A percentile compares a stretch with the other conserved stretches of the same genome.
These are phyloP conservation scores for Araneus ventricosus DNA, from an alignment of 1,140 invertebrate genomes.

Conservation along the genomic window DNA sequence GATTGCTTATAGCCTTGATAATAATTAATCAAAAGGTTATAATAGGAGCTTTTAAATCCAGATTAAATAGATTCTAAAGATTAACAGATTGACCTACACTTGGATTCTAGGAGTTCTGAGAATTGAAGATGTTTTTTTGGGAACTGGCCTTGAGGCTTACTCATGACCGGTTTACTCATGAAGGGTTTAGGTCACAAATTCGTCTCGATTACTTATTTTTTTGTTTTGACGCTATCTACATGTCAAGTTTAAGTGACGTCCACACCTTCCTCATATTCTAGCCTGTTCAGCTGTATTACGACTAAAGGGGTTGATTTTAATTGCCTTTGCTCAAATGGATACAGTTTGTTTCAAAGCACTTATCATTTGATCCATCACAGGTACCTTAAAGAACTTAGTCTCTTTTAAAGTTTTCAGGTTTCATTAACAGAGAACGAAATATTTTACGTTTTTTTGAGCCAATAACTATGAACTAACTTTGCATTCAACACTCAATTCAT, in stretches of 20 bases:
- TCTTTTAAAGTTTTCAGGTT: too few species aligned
- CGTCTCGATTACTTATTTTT: not conserved
- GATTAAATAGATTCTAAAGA: not conserved
- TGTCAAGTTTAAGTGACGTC: not conserved
- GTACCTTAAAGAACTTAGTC: too few species aligned
- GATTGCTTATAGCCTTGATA: too few species aligned
- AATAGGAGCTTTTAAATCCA: not conserved
- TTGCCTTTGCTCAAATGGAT: not conserved
- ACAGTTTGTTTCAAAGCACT: not conserved
- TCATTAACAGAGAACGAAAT: too few species aligned
- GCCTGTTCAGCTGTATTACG: not conserved
- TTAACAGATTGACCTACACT: conserved; percentile 4
- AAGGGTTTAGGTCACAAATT: conserved; percentile 19
- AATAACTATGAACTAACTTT: too few species aligned
- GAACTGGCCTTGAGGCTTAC: not conserved
- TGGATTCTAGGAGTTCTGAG: not conserved
- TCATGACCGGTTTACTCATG: conserved; percentile 6
- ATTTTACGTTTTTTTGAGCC: too few species aligned
- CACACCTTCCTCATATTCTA: not conserved
- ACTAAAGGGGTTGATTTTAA: not conserved
- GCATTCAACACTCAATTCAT: too few species aligned
- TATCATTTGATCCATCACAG: not conserved
- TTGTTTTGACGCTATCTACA: not conserved
- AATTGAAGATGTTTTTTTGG: not conserved
- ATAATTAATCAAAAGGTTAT: not conserved